These are phyloP conservation scores for Rotaria socialis DNA, from an alignment of 2,888 invertebrate genomes.

Conservation along the genomic window DNA sequence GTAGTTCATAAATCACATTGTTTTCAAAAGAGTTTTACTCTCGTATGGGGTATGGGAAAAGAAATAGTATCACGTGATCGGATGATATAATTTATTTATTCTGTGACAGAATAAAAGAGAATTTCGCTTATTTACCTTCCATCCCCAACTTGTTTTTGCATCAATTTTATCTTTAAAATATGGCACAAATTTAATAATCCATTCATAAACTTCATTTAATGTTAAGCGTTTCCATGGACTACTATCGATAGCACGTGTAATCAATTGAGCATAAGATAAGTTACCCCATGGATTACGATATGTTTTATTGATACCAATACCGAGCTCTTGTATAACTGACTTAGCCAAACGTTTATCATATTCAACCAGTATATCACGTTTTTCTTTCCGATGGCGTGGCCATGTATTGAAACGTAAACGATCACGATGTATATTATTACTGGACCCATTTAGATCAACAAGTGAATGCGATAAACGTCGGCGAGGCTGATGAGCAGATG, in stretches of 20 bases:
- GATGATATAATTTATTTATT: not conserved
- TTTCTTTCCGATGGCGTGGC: conserved; percentile 33
- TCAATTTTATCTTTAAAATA: conserved; percentile 99
- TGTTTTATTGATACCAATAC: conserved; percentile 31
- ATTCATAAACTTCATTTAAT: conserved; percentile 97
- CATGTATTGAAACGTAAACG: conserved; percentile 31
- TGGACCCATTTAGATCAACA: not conserved
- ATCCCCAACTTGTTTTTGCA: conserved; percentile 97
- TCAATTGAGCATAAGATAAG: conserved; percentile 94
- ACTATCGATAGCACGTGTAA: conserved; percentile 94
- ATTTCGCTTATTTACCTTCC: conserved; percentile 78
- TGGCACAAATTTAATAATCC: conserved; percentile 99
- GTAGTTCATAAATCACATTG: not conserved
- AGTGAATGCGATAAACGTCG: not conserved
- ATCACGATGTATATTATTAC: conserved; percentile 22
- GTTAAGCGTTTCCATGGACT: conserved; percentile 90
- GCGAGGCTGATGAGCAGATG: not conserved
- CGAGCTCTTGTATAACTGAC: conserved; percentile 43
- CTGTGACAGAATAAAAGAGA: no score
- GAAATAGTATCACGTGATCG: not conserved
- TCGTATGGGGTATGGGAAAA: not conserved
- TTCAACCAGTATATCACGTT: conserved; percentile 43
- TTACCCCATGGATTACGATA: conserved; percentile 74
- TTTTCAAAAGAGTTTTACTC: not conserved
- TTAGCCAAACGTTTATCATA: conserved; percentile 45